Conservation (phyloP, 2,888 invertebrate genomes). For the Hymenopus coronatus region DNA sequence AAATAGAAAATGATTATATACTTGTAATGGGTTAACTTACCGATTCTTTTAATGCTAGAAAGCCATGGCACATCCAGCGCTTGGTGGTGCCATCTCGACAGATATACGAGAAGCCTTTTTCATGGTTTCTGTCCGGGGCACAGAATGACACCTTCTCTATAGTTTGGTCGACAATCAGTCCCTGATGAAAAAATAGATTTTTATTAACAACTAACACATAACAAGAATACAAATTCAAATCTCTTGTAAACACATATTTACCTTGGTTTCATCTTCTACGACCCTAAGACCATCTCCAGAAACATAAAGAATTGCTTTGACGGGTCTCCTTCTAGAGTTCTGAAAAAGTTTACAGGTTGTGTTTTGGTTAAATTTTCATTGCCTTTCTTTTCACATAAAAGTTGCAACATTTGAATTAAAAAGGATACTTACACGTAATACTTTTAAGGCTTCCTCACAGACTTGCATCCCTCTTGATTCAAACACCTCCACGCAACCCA, state of each 20-base stretch:
- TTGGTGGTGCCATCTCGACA: slow-evolving; percentile 98
- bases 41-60: slow-evolving; percentile 91
- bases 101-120: slow-evolving; percentile 97
- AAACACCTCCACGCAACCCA: slow-evolving; percentile 98
- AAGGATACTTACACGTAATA: slow-evolving; percentile 74
- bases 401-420: no score
- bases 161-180: slow-evolving; percentile 97
- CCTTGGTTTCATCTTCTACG: slow-evolving; percentile 97
- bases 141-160: slow-evolving; percentile 99
- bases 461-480: slow-evolving; percentile 99
- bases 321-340: slow-evolving; percentile 84
- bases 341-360: slow-evolving; percentile 47
- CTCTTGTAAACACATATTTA: slow-evolving; percentile 36
- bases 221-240: not conserved
- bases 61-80: slow-evolving; percentile 99
- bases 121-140: slow-evolving; percentile 97
- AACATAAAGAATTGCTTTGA: slow-evolving; percentile 85
- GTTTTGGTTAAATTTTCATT: not conserved
- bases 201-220: not conserved
- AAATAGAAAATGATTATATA: no score
- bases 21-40: slow-evolving; percentile 47
- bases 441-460: slow-evolving; percentile 98
- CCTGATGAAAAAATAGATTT: slow-evolving; percentile 48
- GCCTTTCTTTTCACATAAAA: not conserved
- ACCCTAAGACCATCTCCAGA: slow-evolving; percentile 95